Base-by-base conservation (phyloP, 2,113 vertebrate species). In the Crotalus tigris region DNA sequence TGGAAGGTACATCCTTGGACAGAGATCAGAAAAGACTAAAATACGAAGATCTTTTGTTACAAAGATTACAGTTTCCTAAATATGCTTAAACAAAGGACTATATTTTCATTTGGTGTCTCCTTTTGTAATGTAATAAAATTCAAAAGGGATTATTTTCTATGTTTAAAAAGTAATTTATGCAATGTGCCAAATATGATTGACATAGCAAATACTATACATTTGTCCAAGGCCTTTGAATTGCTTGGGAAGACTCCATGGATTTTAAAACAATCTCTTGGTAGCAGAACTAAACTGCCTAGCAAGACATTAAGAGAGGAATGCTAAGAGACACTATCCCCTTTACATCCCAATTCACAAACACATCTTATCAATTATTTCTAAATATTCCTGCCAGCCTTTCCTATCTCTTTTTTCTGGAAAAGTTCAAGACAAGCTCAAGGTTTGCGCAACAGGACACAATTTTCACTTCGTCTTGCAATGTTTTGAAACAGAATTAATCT, bases 381-480 rank as follows among this genome's bases (percentile, higher is more conserved):
- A 26, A 86, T 55, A 87, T 75, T 39, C 90, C 33, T 69, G 51
- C 58, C 51, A 61, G 44, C 13, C 51, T 64, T 94, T 89, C 75
- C 89, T 59, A 29, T 49, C 75, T 46, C 69, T 51, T 92, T 92
- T 85, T 89, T 89, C 69, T 85, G 55, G 33, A 51, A 26, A 49
- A 23, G 58, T 89, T 89, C 26, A 69, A 51, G 90, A 21, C 69
- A 64, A 93, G 92, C 87, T 92, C 46, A 89, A 21, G 90, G 33
- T 49, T 86, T 89, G 57, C 10, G 2, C 55, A 88, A 90, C 88
- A 90, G 85, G 57, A 75, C 24, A 58, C 21, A 12, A 94, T 92
- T 94, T 92, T 89, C 88, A 86, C 91, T 59, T 91, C 19, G 24
- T 23, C 51, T 58, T 92, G 26, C 89, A 59, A 57, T 49, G 51